A percentile compares a stretch with the other conserved stretches of the same genome.
Evolutionary conservation across 2,797 vertebrate genomes (phyloP).

Genomic region (Petrocephalus sullivani): DNA sequence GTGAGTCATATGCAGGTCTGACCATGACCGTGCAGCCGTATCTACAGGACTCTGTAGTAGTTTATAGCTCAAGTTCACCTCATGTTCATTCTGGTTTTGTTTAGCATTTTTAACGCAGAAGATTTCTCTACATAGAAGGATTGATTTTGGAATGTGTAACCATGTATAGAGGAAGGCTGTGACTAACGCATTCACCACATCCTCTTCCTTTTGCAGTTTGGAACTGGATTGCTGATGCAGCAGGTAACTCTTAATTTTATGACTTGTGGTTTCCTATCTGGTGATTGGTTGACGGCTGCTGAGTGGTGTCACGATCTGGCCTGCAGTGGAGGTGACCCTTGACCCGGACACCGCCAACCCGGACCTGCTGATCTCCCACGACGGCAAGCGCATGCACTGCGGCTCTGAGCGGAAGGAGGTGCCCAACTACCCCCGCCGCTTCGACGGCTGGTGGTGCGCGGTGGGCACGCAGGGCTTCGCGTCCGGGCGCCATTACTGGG

Average conservation of each 20-base stretch:
- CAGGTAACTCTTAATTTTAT: constrained; percentile 49
- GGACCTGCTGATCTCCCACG: constrained; percentile 53
- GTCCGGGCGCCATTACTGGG: constrained; percentile 68
- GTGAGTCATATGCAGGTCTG: constrained; percentile 46
- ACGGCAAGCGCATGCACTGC: constrained; percentile 58
- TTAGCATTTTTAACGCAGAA: neutral
- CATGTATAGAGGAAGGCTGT: neutral
- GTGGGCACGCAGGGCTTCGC: constrained; percentile 45
- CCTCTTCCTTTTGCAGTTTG: constrained; percentile 51
- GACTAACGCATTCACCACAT: neutral
- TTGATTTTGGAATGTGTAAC: neutral
- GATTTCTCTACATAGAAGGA: neutral
- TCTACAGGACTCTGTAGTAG: neutral
- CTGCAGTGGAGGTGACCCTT: constrained; percentile 60
- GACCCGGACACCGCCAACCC: constrained; percentile 60
- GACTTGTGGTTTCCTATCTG: neutral
- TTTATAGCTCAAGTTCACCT: neutral
- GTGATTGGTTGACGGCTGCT: neutral
- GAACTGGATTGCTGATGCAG: constrained; percentile 68
- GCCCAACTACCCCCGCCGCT: constrained; percentile 46
- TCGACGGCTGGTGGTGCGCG: constrained; percentile 63
- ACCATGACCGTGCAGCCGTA: neutral
- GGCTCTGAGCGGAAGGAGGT: constrained; percentile 47
- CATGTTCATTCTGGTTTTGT: neutral
- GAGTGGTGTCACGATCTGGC: neutral